Percentiles rank a stretch among this genome's conserved stretches.
phyloP scores from a whole-genome alignment of 1,140 invertebrate species.

The Drosophila asahinai region DNA sequence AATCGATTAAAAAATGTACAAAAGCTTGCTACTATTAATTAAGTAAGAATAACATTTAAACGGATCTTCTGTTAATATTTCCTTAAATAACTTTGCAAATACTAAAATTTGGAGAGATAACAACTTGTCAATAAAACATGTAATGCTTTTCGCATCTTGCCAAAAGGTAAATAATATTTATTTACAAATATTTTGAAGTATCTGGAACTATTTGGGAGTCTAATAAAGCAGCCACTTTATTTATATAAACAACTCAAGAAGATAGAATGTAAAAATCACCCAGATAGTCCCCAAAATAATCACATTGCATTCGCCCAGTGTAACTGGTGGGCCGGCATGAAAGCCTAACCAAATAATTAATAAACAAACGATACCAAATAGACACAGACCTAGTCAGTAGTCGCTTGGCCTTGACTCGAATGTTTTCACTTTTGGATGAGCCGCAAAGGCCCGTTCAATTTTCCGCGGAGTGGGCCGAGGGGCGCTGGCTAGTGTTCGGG shows the following conservation, averaged over 20 bases:
- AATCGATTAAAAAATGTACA: not conserved
- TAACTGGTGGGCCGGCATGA: conserved; percentile 1
- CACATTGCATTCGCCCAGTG: not conserved
- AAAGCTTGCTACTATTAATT: no score
- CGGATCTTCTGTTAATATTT: no score
- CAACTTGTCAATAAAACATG: no score
- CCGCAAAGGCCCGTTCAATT: conserved; percentile 10
- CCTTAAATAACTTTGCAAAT: no score
- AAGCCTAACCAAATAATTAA: conserved; percentile 76
- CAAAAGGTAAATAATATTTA: no score
- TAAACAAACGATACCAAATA: conserved; percentile 58
- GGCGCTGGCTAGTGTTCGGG: not conserved
- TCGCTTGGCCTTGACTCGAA: conserved; percentile 65
- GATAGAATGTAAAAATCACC: no score
- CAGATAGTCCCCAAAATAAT: not conserved
- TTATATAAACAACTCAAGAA: no score
- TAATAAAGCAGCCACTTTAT: not conserved
- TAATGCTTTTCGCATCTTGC: no score
- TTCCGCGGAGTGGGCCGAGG: not conserved
- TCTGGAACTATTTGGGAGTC: no score
- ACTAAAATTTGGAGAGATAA: no score
- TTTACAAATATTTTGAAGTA: no score
- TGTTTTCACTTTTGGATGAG: conserved; percentile 57
- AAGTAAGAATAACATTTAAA: no score
- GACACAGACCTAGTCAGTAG: conserved; percentile 20